Conservation (phyloP, 2,888 invertebrate species). For the Hymenopus coronatus region DNA sequence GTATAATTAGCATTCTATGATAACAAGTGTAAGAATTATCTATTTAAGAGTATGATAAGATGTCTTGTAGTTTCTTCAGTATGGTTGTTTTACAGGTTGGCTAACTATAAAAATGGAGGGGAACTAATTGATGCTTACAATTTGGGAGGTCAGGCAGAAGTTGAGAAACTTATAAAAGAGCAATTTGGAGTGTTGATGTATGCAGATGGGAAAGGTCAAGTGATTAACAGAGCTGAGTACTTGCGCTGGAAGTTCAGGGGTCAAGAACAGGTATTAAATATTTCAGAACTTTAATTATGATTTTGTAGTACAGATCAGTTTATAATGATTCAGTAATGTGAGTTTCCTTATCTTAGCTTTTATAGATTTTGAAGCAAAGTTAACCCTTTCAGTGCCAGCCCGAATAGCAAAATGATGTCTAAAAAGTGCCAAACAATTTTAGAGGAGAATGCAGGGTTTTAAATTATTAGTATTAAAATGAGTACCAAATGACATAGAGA, state of each 20-base stretch:
- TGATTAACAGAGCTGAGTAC: conserved; percentile 84
- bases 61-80: background rate
- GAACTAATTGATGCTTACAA: conserved; percentile 85
- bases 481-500: too few species aligned
- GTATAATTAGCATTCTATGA: too few species aligned
- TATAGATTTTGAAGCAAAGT: too few species aligned
- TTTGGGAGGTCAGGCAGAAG: conserved; percentile 76
- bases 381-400: too few species aligned
- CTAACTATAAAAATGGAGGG: conserved; percentile 89
- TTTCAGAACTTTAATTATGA: background rate
- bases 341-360: too few species aligned
- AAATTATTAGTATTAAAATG: too few species aligned
- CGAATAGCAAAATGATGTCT: too few species aligned
- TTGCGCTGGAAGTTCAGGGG: conserved; percentile 87
- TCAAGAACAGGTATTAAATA: conserved; percentile 62
- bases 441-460: too few species aligned
- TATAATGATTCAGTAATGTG: too few species aligned
- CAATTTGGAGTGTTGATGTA: conserved; percentile 89
- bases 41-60: background rate
- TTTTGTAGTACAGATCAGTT: background rate
- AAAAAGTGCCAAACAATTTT: too few species aligned
- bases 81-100: conserved; percentile 52
- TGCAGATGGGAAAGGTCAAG: conserved; percentile 76
- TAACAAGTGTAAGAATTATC: too few species aligned
- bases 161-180: conserved; percentile 76